Evolutionary conservation across 1,140 invertebrate species (phyloP).

Genomic region (Kradibia gibbosae): DNA sequence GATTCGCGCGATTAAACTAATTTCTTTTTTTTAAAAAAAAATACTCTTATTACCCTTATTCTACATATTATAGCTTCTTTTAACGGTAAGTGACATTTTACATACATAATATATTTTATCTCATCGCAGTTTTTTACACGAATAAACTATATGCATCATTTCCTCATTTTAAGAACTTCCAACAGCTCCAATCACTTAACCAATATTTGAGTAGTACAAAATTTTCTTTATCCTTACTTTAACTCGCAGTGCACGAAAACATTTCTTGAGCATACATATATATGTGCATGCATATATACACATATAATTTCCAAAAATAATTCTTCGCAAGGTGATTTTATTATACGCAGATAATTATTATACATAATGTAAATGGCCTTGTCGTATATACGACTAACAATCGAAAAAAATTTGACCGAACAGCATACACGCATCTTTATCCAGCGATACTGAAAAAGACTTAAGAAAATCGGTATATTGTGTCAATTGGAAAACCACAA

Average conservation of each 20-base stretch:
- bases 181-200: slow-evolving; percentile 19
- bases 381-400: background rate
- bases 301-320: background rate
- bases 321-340: background rate
- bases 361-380: too few relatives aligned
- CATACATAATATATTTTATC: slow-evolving; percentile 22
- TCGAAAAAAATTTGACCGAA: background rate
- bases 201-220: slow-evolving; percentile 38
- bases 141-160: slow-evolving; percentile 45
- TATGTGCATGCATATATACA: background rate
- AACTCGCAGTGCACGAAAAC: background rate
- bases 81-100: slow-evolving; percentile 29
- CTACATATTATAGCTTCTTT: slow-evolving; percentile 32
- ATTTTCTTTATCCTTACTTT: slow-evolving; percentile 15
- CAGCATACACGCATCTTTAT: background rate
- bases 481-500: background rate
- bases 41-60: slow-evolving; percentile 38
- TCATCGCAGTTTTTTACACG: slow-evolving; percentile 37
- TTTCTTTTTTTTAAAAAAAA: slow-evolving; percentile 14
- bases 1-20: slow-evolving; percentile 42
- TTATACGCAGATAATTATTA: background rate
- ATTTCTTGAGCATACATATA: background rate
- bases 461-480: background rate
- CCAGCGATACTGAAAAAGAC: too few relatives aligned
- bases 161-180: slow-evolving; percentile 35